Evolutionary conservation across 2,797 vertebrate species (phyloP).

Genomic region (Brachyrhaphis roseni): DNA sequence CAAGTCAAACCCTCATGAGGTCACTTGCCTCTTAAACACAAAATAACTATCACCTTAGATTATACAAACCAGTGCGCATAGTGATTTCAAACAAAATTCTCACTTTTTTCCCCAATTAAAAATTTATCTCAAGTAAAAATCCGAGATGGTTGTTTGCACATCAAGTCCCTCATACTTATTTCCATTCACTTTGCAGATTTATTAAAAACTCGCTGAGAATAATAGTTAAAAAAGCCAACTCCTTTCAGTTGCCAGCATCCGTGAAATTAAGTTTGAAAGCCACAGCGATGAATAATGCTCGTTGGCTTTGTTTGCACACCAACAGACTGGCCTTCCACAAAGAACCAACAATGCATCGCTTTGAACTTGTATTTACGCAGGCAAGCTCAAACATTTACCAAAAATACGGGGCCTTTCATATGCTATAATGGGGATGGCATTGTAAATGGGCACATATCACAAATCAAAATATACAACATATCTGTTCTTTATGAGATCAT

Average conservation of each 20-base stretch:
- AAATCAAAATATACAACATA: constrained; percentile 69
- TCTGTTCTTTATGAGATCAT: constrained; percentile 56
- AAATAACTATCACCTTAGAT: background rate
- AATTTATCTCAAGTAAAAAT: constrained; percentile 54
- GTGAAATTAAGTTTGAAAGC: constrained; percentile 67
- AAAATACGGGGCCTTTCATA: constrained; percentile 72
- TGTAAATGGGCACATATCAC: constrained; percentile 68
- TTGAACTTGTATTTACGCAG: constrained; percentile 70
- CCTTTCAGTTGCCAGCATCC: constrained; percentile 66
- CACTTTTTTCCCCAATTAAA: background rate
- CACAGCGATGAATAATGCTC: constrained; percentile 70
- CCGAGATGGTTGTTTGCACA: constrained; percentile 58
- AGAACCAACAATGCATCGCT: constrained; percentile 57
- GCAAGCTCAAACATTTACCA: constrained; percentile 75
- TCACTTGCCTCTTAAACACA: background rate
- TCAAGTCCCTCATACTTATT: constrained; percentile 44
- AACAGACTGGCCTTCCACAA: constrained; percentile 49
- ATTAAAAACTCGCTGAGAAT: constrained; percentile 73
- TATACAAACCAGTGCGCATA: background rate
- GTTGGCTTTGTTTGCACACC: constrained; percentile 69
- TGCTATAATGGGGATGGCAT: constrained; percentile 70
- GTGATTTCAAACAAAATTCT: background rate
- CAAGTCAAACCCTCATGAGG: background rate
- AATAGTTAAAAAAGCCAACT: constrained; percentile 57
- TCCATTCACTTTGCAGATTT: constrained; percentile 32